phyloP scores from a whole-genome alignment of 92 coral and sea anemone species.

The Isaurus tuberculatus region DNA sequence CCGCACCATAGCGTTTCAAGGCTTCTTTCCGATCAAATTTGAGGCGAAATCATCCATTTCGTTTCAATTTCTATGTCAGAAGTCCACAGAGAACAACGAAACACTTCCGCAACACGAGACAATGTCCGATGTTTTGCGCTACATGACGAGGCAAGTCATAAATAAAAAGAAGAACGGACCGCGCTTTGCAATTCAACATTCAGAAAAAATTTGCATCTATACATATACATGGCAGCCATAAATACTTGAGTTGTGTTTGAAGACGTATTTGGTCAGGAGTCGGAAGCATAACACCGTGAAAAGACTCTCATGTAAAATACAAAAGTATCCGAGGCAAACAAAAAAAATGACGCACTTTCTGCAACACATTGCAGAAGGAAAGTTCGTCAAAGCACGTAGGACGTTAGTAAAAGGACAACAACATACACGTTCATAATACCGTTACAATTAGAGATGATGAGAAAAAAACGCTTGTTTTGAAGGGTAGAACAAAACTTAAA shows the following conservation, averaged over 20 bases:
- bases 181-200: slow-evolving; percentile 98
- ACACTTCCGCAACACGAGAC: slow-evolving; percentile 29
- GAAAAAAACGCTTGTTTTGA: neutral
- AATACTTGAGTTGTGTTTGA: slow-evolving; percentile 88
- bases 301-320: slow-evolving; percentile 32
- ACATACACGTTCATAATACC: slow-evolving; percentile 18
- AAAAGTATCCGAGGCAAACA: neutral
- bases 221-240: slow-evolving; percentile 97
- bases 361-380: slow-evolving; percentile 1
- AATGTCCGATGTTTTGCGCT: slow-evolving; percentile 45
- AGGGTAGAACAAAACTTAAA: neutral
- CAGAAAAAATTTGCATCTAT: slow-evolving; percentile 97
- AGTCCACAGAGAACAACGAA: neutral
- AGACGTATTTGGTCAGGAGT: slow-evolving; percentile 71
- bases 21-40: slow-evolving; percentile 13
- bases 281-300: slow-evolving; percentile 40
- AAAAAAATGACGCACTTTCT: neutral
- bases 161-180: slow-evolving; percentile 69
- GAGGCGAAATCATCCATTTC: neutral
- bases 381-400: slow-evolving; percentile 9
- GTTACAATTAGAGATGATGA: slow-evolving; percentile 11
- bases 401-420: neutral
- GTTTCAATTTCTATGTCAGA: neutral
- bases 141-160: slow-evolving; percentile 52
- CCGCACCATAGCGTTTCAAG: slow-evolving; percentile 36